A percentile compares a stretch with the other conserved stretches of the same genome.
Evolutionary conservation across 2,113 vertebrate species (phyloP).

Genomic region (Gadus chalcogrammus): DNA sequence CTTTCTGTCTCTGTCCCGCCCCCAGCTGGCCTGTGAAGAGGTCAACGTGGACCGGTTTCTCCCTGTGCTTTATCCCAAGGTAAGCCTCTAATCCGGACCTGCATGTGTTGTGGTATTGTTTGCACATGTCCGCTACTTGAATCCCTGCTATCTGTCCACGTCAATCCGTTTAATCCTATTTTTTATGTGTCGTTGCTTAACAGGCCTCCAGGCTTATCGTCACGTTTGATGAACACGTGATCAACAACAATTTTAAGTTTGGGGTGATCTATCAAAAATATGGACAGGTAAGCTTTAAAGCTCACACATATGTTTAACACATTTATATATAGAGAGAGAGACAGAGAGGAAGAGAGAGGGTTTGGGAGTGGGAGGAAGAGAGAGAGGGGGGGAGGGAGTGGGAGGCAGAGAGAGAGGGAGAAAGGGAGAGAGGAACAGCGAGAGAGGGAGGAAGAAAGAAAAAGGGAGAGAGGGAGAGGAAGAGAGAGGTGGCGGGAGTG

Average conservation of each 20-base stretch:
- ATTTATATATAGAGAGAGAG: not conserved
- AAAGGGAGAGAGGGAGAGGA: too few relatives aligned
- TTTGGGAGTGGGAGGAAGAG: too few relatives aligned
- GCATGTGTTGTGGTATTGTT: not conserved
- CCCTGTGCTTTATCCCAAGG: conserved; percentile 87
- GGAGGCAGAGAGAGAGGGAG: not conserved
- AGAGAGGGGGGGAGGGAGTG: not conserved
- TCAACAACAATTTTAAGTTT: conserved; percentile 97
- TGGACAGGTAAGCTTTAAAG: conserved; percentile 79
- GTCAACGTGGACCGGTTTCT: conserved; percentile 94
- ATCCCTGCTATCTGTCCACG: too few relatives aligned
- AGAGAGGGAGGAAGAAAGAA: too few relatives aligned
- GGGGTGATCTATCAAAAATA: conserved; percentile 95
- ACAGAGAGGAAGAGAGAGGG: too few relatives aligned
- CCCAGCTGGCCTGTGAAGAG: conserved; percentile 90
- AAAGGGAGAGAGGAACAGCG: not conserved
- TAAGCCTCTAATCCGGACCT: conserved; percentile 50
- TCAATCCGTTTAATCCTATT: not conserved
- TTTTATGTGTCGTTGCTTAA: conserved; percentile 2
- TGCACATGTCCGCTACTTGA: not conserved
- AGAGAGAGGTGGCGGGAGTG: not conserved
- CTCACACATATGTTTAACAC: not conserved
- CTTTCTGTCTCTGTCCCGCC: conserved; percentile 34
- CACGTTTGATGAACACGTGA: conserved; percentile 93
- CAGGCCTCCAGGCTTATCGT: conserved; percentile 94